These are phyloP conservation scores for Pteruthius melanotis DNA, from an alignment of 2,113 vertebrate species.

Conservation along the genomic window DNA sequence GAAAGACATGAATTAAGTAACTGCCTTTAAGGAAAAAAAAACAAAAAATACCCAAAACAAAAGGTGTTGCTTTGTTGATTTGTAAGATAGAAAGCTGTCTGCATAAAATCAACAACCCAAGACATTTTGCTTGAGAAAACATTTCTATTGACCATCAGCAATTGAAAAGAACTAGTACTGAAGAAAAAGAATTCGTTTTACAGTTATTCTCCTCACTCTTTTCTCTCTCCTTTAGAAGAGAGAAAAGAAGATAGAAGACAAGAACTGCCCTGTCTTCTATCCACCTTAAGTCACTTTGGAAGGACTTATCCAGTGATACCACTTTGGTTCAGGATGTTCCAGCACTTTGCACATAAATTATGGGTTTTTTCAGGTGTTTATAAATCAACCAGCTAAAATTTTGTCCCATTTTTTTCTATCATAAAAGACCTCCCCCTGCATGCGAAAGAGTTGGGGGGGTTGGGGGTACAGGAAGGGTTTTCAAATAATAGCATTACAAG, in stretches of 20 bases:
- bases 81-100: background rate
- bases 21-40: background rate
- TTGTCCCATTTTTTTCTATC: background rate
- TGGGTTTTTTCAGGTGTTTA: background rate
- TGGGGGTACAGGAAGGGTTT: background rate
- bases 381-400: background rate
- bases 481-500: background rate
- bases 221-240: background rate
- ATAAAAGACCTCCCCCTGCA: background rate
- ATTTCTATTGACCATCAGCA: background rate
- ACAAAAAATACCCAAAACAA: background rate
- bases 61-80: background rate
- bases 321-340: background rate
- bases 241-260: too few species aligned
- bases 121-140: background rate
- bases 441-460: background rate
- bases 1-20: background rate
- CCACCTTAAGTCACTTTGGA: background rate
- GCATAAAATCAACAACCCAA: background rate
- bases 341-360: background rate
- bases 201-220: background rate
- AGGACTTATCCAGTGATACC: background rate
- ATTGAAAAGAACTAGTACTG: conserved; percentile 4
- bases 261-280: background rate
- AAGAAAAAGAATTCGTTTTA: background rate